Conservation (phyloP, 2,797 vertebrate species). For the Acomys russatus region DNA sequence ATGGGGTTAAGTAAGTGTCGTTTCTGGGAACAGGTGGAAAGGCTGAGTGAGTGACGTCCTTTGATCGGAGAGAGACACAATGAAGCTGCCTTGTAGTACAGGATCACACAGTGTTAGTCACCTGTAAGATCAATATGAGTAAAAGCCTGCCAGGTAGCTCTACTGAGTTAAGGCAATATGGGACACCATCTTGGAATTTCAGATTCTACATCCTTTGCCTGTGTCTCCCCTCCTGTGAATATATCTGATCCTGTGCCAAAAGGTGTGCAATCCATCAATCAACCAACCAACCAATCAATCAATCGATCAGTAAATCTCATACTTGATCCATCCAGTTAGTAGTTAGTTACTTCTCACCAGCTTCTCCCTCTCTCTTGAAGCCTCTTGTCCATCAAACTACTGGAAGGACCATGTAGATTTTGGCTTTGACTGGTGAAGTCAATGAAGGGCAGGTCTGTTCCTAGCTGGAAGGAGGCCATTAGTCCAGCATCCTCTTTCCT, state of each 20-base stretch:
- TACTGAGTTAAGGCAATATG: background rate
- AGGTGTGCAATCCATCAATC: background rate
- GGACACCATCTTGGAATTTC: background rate
- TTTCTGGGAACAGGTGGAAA: background rate
- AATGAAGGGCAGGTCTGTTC: background rate
- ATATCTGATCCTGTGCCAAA: background rate
- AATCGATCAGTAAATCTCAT: background rate
- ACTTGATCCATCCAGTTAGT: background rate
- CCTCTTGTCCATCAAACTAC: rapidly evolving
- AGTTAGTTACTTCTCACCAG: background rate
- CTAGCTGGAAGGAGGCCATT: background rate
- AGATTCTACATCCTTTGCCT: background rate
- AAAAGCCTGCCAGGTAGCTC: too few species aligned
- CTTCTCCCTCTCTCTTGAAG: background rate
- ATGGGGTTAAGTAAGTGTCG: background rate
- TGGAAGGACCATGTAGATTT: background rate
- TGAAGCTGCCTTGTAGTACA: background rate
- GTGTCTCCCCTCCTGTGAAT: background rate
- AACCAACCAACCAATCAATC: too few species aligned
- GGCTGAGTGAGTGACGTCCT: background rate
- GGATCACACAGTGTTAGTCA: background rate
- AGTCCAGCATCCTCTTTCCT: background rate
- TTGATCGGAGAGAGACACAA: background rate
- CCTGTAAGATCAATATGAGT: background rate
- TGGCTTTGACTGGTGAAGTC: background rate